Conservation (phyloP, 2,888 invertebrate species). For the Cosmia trapezina region DNA sequence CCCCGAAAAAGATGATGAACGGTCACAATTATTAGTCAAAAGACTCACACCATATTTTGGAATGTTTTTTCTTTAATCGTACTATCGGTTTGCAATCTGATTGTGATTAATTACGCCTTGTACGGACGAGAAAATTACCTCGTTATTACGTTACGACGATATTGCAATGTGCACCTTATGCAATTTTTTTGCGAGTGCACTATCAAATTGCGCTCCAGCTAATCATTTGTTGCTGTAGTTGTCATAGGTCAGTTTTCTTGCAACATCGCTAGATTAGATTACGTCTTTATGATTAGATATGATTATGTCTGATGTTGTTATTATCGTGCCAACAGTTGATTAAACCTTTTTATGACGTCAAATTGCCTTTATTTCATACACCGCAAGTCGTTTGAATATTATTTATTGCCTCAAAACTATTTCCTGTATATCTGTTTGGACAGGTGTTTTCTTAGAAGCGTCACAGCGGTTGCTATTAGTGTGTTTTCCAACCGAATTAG, state of each 20-base stretch:
- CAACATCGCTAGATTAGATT: slow-evolving; percentile 83
- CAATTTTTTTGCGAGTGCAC: slow-evolving; percentile 78
- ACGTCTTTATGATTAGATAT: slow-evolving; percentile 76
- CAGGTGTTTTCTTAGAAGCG: slow-evolving; percentile 73
- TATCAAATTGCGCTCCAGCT: slow-evolving; percentile 76
- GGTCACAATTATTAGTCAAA: slow-evolving; percentile 32
- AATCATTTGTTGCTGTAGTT: slow-evolving; percentile 76
- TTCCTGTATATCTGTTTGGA: slow-evolving; percentile 65
- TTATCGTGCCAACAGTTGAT: slow-evolving; percentile 51
- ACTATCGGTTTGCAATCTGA: slow-evolving; percentile 49
- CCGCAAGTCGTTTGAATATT: slow-evolving; percentile 23
- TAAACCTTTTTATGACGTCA: slow-evolving; percentile 51
- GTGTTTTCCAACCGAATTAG: slow-evolving; percentile 74
- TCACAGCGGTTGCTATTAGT: slow-evolving; percentile 65
- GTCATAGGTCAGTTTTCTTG: slow-evolving; percentile 86
- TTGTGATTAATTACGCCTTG: slow-evolving; percentile 57
- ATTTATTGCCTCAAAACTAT: slow-evolving; percentile 36
- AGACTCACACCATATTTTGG: slow-evolving; percentile 19
- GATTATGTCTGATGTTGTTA: slow-evolving; percentile 57
- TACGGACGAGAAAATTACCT: slow-evolving; percentile 52
- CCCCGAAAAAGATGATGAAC: slow-evolving; percentile 9
- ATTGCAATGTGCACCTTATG: slow-evolving; percentile 71
- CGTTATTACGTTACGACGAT: slow-evolving; percentile 60
- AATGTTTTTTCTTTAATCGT: slow-evolving; percentile 31
- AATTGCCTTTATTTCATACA: slow-evolving; percentile 29